Evolutionary conservation across 2,797 vertebrate genomes (phyloP).

Genomic region (Enteromius mattozi): DNA sequence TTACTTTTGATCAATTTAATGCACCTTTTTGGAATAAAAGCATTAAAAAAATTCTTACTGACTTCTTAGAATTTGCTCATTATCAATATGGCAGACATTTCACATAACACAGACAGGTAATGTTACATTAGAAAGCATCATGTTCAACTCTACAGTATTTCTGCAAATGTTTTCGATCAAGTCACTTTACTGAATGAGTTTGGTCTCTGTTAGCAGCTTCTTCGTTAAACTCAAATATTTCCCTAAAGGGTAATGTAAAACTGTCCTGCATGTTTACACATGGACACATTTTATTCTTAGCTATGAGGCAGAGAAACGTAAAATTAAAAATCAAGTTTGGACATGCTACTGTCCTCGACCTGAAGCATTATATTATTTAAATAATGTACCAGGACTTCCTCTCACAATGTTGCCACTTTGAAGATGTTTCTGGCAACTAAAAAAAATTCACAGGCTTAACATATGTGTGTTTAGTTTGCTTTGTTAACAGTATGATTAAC

Average conservation of each 20-base stretch:
- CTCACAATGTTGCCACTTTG: slow-evolving; percentile 4
- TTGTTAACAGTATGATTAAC: slow-evolving; percentile 30
- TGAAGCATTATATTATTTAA: slow-evolving; percentile 17
- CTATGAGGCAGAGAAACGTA: not conserved
- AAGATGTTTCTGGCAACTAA: not conserved
- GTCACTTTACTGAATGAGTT: slow-evolving; percentile 7
- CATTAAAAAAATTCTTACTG: not conserved
- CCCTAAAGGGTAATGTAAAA: not conserved
- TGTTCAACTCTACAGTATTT: slow-evolving; percentile 29
- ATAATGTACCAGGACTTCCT: not conserved
- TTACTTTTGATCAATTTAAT: not conserved
- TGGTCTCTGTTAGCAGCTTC: not conserved
- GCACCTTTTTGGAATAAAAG: not conserved
- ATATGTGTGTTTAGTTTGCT: slow-evolving; percentile 12
- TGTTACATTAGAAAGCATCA: slow-evolving; percentile 13
- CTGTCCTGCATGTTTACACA: not conserved
- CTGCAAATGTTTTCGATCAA: slow-evolving; percentile 16
- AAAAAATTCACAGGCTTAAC: slow-evolving; percentile 16
- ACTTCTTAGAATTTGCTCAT: not conserved
- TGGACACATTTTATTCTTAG: not conserved
- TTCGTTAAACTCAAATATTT: slow-evolving; percentile 1
- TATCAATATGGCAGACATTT: slow-evolving; percentile 38
- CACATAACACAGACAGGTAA: slow-evolving; percentile 44
- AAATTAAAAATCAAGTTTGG: slow-evolving; percentile 12
- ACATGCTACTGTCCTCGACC: not conserved